Evolutionary conservation across 1,140 invertebrate genomes (phyloP).

Genomic region (Drosophila mauritiana): DNA sequence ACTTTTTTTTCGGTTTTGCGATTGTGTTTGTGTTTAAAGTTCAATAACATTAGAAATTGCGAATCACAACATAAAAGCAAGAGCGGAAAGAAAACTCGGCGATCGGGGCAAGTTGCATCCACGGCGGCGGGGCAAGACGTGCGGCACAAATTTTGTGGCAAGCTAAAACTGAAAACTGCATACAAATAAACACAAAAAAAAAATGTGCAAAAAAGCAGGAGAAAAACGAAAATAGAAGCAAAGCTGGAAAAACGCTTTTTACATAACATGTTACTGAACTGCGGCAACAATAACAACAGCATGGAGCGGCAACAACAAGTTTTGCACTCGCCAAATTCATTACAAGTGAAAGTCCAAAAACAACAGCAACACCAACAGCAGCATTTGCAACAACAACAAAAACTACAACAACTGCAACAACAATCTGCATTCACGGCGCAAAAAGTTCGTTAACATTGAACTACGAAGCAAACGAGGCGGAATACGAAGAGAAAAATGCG

Average conservation of each 20-base stretch:
- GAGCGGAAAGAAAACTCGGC: conserved; percentile 48
- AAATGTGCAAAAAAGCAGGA: conserved; percentile 26
- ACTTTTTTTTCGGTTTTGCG: neutral
- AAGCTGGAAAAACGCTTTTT: conserved; percentile 83
- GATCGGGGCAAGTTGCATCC: conserved; percentile 55
- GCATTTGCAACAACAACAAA: conserved; percentile 30
- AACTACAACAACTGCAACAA: conserved; percentile 21
- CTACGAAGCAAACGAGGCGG: conserved; percentile 70
- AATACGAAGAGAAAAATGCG: conserved; percentile 52
- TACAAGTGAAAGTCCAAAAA: conserved; percentile 78
- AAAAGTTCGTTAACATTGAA: conserved; percentile 85
- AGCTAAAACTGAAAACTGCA: conserved; percentile 47
- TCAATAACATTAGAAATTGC: conserved; percentile 82
- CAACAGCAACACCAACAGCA: conserved; percentile 28
- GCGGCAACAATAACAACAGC: conserved; percentile 59
- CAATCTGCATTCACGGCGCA: conserved; percentile 54
- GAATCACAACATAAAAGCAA: conserved; percentile 68
- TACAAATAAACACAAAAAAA: conserved; percentile 28
- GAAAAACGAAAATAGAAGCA: conserved; percentile 53
- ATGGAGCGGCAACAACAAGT: conserved; percentile 56
- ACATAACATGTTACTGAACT: conserved; percentile 85
- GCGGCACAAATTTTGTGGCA: conserved; percentile 42
- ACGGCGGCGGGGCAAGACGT: conserved; percentile 21
- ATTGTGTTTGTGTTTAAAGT: conserved; percentile 66
- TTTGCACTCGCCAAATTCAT: conserved; percentile 78